Conservation (phyloP, 2,888 invertebrate species). For the Andricus curvator region DNA sequence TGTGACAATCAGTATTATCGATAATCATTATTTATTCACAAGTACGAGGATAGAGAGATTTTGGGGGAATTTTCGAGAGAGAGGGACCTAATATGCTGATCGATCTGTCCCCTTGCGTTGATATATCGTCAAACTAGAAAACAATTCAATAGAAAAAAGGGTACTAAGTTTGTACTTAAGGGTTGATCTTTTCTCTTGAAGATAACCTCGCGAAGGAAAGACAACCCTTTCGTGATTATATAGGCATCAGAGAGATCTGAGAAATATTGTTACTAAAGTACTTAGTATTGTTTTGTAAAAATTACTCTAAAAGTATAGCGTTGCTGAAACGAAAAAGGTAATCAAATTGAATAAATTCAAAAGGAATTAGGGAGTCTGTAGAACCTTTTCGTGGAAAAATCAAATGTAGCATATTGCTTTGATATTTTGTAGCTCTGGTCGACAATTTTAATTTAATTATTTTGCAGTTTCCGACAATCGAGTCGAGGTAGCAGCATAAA, state of each 20-base stretch:
- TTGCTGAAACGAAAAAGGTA: constrained; percentile 25
- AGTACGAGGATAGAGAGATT: background rate
- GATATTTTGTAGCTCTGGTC: background rate
- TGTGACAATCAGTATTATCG: constrained; percentile 28
- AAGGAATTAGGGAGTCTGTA: background rate
- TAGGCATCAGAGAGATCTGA: background rate
- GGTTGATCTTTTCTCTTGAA: background rate
- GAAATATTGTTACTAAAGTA: constrained; percentile 11
- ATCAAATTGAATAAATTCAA: constrained; percentile 29
- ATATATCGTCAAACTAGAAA: constrained; percentile 61
- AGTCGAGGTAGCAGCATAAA: background rate
- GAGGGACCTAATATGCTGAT: constrained; percentile 60
- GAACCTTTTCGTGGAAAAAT: constrained; percentile 1
- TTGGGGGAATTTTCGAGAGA: constrained; percentile 13
- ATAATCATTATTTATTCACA: background rate
- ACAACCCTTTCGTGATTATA: background rate
- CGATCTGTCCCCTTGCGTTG: constrained; percentile 74
- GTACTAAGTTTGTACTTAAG: background rate
- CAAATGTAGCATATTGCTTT: background rate
- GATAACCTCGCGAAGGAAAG: background rate
- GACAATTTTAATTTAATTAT: background rate
- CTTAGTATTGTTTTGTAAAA: constrained; percentile 23
- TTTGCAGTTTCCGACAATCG: background rate
- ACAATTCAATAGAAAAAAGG: constrained; percentile 3
- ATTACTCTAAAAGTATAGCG: constrained; percentile 6